phyloP scores from a whole-genome alignment of 2,797 vertebrate genomes.

The Sebastes hopkinsi region DNA sequence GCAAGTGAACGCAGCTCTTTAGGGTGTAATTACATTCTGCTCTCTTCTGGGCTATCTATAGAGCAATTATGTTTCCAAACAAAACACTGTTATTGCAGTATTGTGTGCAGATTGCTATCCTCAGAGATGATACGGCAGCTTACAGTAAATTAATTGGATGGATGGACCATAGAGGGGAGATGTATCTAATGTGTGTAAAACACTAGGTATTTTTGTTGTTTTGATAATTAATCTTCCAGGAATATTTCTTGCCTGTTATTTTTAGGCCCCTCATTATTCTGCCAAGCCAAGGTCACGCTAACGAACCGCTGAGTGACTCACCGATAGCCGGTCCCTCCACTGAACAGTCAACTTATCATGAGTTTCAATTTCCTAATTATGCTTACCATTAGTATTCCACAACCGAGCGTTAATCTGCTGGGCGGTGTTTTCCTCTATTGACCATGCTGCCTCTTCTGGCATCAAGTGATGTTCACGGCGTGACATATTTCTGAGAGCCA shows the following conservation, averaged over 20 bases:
- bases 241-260: constrained; percentile 49
- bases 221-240: constrained; percentile 67
- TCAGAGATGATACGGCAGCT: constrained; percentile 50
- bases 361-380: constrained; percentile 55
- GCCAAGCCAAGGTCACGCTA: constrained; percentile 61
- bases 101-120: constrained; percentile 45
- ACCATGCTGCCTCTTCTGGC: constrained; percentile 27
- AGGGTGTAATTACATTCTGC: constrained; percentile 61
- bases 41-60: constrained; percentile 49
- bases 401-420: constrained; percentile 48
- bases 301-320: constrained; percentile 59
- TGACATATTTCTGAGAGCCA: constrained; percentile 57
- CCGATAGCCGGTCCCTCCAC: constrained; percentile 61
- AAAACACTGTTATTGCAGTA: constrained; percentile 51
- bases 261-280: constrained; percentile 58
- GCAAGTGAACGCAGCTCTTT: constrained; percentile 31
- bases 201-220: constrained; percentile 35
- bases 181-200: constrained; percentile 46
- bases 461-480: constrained; percentile 34
- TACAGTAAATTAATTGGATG: constrained; percentile 64
- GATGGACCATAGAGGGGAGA: constrained; percentile 20
- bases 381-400: constrained; percentile 52
- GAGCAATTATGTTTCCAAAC: constrained; percentile 60
- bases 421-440: constrained; percentile 42
- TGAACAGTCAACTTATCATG: constrained; percentile 61